Percentiles rank a stretch among this genome's conserved stretches.
Evolutionary conservation across 2,113 vertebrate genomes (phyloP).

Genomic region (Aegithalos caudatus): DNA sequence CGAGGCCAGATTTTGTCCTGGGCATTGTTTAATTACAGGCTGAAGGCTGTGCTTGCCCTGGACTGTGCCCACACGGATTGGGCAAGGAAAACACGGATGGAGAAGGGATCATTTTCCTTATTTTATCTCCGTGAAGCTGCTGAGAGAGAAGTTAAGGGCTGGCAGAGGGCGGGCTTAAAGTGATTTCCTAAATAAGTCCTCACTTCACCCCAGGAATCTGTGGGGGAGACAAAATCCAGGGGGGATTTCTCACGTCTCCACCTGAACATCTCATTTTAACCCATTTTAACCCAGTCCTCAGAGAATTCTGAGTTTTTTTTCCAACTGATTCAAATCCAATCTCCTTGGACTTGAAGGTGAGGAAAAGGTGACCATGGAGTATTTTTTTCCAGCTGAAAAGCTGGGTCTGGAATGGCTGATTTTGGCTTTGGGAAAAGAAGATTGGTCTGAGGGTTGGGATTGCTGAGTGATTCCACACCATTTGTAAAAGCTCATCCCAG

Average conservation of each 20-base stretch:
- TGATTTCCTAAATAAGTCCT: not conserved
- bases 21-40: conserved; percentile 27
- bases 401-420: not conserved
- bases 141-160: not conserved
- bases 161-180: not conserved
- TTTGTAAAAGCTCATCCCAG: not conserved
- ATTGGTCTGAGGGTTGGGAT: not conserved
- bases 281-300: not conserved
- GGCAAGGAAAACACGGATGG: not conserved
- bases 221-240: not conserved
- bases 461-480: accelerated
- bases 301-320: not conserved
- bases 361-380: not conserved
- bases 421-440: not conserved
- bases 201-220: not conserved
- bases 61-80: conserved; percentile 38
- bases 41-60: not conserved
- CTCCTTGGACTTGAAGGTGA: not conserved
- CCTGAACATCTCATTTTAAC: not conserved
- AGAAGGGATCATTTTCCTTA: not conserved
- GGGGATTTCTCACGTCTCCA: not conserved
- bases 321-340: not conserved
- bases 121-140: not conserved
- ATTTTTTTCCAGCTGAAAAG: not conserved
- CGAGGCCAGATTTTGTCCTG: not conserved